These are phyloP conservation scores for Diarsia brunnea DNA, from an alignment of 2,888 invertebrate species.

Conservation along the genomic window DNA sequence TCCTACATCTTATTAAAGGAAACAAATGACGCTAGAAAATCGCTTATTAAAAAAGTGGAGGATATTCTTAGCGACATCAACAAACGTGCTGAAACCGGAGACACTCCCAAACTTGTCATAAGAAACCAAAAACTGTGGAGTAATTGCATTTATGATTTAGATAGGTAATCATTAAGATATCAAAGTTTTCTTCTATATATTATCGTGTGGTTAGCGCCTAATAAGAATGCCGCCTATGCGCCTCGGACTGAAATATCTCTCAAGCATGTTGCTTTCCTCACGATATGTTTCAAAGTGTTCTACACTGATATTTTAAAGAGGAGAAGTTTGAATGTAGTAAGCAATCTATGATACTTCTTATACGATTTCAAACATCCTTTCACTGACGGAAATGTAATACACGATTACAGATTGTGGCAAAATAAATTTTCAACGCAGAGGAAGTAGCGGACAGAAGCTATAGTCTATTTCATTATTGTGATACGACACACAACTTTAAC, in stretches of 20 bases:
- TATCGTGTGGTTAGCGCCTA: too few relatives aligned
- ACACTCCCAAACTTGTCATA: constrained; percentile 81
- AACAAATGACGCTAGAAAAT: constrained; percentile 73
- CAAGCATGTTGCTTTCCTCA: too few relatives aligned
- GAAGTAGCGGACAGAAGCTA: neutral
- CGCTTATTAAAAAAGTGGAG: constrained; percentile 84
- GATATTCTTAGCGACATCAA: constrained; percentile 83
- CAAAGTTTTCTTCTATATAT: too few relatives aligned
- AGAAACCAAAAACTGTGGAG: constrained; percentile 88
- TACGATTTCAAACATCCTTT: neutral
- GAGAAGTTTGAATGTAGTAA: neutral
- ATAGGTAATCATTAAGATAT: constrained; percentile 79
- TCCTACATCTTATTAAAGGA: constrained; percentile 70
- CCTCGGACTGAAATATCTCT: too few relatives aligned
- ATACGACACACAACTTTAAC: too few relatives aligned
- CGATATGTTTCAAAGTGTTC: too few relatives aligned
- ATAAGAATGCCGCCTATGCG: too few relatives aligned
- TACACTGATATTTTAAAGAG: too few relatives aligned
- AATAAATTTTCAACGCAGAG: neutral
- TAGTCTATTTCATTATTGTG: neutral
- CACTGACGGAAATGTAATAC: neutral
- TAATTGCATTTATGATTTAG: constrained; percentile 89
- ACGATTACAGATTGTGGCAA: neutral
- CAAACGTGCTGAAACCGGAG: constrained; percentile 80
- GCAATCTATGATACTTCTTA: neutral